Evolutionary conservation across 92 coral and sea anemone genomes (phyloP), one percentile per base, ranked within the genome.

Genomic region (Chrysogorgia sp.): DNA sequence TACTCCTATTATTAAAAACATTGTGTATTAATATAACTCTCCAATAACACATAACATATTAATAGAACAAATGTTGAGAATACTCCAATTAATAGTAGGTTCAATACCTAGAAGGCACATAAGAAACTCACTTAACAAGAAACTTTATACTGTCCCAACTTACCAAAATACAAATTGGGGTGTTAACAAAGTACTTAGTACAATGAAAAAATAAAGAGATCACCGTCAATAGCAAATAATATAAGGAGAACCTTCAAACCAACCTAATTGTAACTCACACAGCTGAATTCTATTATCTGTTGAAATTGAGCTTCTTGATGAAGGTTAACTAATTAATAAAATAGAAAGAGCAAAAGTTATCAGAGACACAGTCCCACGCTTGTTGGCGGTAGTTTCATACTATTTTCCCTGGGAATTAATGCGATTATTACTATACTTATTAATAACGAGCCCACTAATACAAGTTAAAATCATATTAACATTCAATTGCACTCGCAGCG

Each of bases 321-420:
- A n/a, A n/a, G n/a, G n/a, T n/a, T 88, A 72, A 85, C 91, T 84
- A 90, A 87, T n/a, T 77, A 90, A 87, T 83, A 87, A 79, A 77
- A 90, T 87, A 81, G 88, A 81, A 84, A 88, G 82, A 83, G 90
- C 72, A 57, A 90, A 90, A 66, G 88, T 87, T 49, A 88, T 90
- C 85, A 90, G 85, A 80, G 91, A 90, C 86, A n/a, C 94, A 90
- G 84, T 90, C 94, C 74, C 87, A 79, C 59, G 91, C 89, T 55
- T 79, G 49, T 79, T 85, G 88, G 81, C 88, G 88, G n/a, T n/a
- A n/a, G n/a, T n/a, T n/a, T n/a, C n/a, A n/a, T n/a, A n/a, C n/a
- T n/a, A n/a, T n/a, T n/a, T n/a, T n/a, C n/a, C n/a, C n/a, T n/a
- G n/a, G n/a, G n/a, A n/a, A n/a, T n/a, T n/a, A n/a, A n/a, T n/a